Evolutionary conservation across 2,888 invertebrate species (phyloP).

Genomic region (Nomada ferruginata): DNA sequence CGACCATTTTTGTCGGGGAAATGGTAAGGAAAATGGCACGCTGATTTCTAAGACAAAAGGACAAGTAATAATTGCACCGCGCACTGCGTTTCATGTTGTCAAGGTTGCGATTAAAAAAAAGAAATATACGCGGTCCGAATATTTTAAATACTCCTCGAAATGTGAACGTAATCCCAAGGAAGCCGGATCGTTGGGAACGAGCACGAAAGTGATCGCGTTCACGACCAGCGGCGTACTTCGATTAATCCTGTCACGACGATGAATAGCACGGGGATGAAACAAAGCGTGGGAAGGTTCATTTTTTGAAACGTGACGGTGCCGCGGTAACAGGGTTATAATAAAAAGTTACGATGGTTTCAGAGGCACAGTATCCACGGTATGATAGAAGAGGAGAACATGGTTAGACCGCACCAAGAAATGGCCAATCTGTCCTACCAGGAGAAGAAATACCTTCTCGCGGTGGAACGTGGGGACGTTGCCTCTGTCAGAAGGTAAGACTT

Average conservation of each 20-base stretch:
- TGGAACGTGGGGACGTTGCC: conserved; percentile 98
- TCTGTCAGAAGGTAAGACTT: conserved; percentile 90
- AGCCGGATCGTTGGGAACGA: neutral
- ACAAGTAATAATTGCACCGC: too few relatives aligned
- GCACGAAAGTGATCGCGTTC: neutral
- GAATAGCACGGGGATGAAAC: conserved; percentile 11
- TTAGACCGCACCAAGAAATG: conserved; percentile 95
- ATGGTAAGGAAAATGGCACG: neutral
- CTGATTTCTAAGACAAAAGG: too few relatives aligned
- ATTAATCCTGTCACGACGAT: conserved; percentile 16
- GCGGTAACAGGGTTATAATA: conserved; percentile 18
- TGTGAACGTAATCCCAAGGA: too few relatives aligned
- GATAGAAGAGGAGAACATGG: conserved; percentile 96
- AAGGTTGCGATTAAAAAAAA: too few relatives aligned
- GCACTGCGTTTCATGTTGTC: too few relatives aligned
- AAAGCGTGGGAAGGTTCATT: neutral
- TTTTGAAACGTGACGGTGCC: neutral
- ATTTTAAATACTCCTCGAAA: too few relatives aligned
- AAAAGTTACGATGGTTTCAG: conserved; percentile 83
- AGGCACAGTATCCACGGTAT: conserved; percentile 95
- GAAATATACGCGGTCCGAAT: too few relatives aligned
- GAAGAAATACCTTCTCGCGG: conserved; percentile 97
- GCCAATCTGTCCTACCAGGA: conserved; percentile 93
- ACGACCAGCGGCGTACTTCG: conserved; percentile 3
- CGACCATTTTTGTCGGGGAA: neutral